These are phyloP conservation scores for Morone saxatilis DNA, from an alignment of 2,113 vertebrate species.

Conservation along the genomic window DNA sequence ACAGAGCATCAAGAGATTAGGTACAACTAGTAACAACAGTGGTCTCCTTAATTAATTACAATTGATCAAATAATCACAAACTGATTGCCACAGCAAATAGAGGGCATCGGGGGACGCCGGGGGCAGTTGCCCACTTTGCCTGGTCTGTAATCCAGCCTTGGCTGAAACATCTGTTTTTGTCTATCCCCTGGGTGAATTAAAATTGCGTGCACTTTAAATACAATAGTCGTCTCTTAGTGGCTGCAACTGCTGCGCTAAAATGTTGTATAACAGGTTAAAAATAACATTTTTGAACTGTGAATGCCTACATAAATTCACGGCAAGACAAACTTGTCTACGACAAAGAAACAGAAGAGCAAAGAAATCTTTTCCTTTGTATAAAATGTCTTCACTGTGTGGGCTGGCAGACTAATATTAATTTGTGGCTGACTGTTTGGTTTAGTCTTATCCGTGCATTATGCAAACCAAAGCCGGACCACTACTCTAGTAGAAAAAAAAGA, in stretches of 20 bases:
- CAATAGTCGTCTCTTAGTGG: slow-evolving; percentile 3
- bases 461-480: neutral
- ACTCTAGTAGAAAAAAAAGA: neutral
- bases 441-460: slow-evolving; percentile 2
- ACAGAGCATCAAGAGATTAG: neutral
- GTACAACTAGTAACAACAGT: neutral
- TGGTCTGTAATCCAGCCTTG: neutral
- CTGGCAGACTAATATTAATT: slow-evolving; percentile 24
- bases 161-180: slow-evolving; percentile 36
- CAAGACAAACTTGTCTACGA: neutral
- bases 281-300: slow-evolving; percentile 4
- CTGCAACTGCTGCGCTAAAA: slow-evolving; percentile 6
- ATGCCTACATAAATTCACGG: slow-evolving; percentile 14
- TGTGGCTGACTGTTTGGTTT: neutral
- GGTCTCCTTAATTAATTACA: neutral
- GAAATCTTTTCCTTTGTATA: neutral
- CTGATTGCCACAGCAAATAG: slow-evolving; percentile 4
- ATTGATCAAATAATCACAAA: slow-evolving; percentile 2
- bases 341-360: slow-evolving; percentile 25
- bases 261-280: slow-evolving; percentile 45
- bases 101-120: slow-evolving; percentile 5
- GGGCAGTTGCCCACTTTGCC: neutral
- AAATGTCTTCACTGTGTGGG: slow-evolving; percentile 20
- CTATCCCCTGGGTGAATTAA: neutral
- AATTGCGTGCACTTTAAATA: slow-evolving; percentile 11